Conservation (phyloP, 2,888 invertebrate genomes). For the Acleris cristana region DNA sequence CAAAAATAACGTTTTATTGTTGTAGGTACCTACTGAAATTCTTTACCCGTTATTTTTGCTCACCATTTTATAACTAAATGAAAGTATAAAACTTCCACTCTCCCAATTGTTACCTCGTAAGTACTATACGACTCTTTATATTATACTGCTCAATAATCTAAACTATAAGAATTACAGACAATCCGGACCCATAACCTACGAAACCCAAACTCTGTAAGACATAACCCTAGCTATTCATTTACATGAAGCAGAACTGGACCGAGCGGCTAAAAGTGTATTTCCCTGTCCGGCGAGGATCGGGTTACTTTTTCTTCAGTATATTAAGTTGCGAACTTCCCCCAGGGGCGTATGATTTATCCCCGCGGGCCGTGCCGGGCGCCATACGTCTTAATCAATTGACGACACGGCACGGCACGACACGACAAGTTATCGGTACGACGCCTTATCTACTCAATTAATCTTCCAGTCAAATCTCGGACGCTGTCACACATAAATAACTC, state of each 20-base stretch:
- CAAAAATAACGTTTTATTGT: too few species aligned
- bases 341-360: slow-evolving; percentile 72
- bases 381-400: slow-evolving; percentile 48
- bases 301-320: slow-evolving; percentile 78
- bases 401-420: slow-evolving; percentile 5
- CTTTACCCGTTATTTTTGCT: too few species aligned
- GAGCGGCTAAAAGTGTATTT: slow-evolving; percentile 51
- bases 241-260: slow-evolving; percentile 18
- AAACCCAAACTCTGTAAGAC: background rate
- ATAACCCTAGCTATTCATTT: slow-evolving; percentile 9
- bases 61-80: too few species aligned
- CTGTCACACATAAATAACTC: slow-evolving; percentile 34
- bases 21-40: too few species aligned
- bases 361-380: slow-evolving; percentile 44
- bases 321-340: slow-evolving; percentile 70
- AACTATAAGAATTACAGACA: too few species aligned
- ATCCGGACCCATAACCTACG: too few species aligned
- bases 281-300: slow-evolving; percentile 59
- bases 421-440: slow-evolving; percentile 5
- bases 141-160: too few species aligned
- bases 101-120: too few species aligned
- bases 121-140: too few species aligned
- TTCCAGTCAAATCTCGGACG: slow-evolving; percentile 35
- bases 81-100: too few species aligned
- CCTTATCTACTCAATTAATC: slow-evolving; percentile 35